Evolutionary conservation across 92 coral and sea anemone species (phyloP).

Genomic region (Zoanthus gigantus): DNA sequence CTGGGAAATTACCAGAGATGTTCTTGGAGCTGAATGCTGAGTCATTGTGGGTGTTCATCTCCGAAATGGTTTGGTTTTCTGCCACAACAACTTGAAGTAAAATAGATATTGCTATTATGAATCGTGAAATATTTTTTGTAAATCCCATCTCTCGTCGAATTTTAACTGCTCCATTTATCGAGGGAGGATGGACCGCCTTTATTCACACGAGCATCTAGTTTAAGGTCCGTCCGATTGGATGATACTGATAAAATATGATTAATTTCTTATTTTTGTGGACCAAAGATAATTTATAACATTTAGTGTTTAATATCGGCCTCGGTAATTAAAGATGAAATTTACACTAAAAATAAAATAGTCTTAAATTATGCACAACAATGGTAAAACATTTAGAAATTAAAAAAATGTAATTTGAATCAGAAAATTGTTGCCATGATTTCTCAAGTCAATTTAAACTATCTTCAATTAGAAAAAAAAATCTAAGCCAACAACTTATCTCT

Average conservation of each 20-base stretch:
- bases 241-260: background rate
- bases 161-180: constrained; percentile 16
- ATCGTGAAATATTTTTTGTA: background rate
- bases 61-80: background rate
- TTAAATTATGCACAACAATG: too few species aligned
- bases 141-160: background rate
- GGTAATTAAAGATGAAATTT: background rate
- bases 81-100: constrained; percentile 3
- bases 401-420: background rate
- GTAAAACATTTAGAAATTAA: too few species aligned
- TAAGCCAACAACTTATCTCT: too few species aligned
- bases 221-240: background rate
- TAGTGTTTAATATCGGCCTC: background rate
- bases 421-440: background rate
- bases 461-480: background rate
- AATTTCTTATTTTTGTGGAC: background rate
- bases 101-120: background rate
- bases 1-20: constrained; percentile 3
- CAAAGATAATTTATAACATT: background rate
- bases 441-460: background rate
- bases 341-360: too few species aligned
- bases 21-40: background rate
- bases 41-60: background rate
- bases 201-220: background rate
- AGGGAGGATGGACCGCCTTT: background rate